Evolutionary conservation across 2,797 vertebrate species (phyloP), one percentile per base, ranked within the genome.

Genomic region (Sparus aurata): DNA sequence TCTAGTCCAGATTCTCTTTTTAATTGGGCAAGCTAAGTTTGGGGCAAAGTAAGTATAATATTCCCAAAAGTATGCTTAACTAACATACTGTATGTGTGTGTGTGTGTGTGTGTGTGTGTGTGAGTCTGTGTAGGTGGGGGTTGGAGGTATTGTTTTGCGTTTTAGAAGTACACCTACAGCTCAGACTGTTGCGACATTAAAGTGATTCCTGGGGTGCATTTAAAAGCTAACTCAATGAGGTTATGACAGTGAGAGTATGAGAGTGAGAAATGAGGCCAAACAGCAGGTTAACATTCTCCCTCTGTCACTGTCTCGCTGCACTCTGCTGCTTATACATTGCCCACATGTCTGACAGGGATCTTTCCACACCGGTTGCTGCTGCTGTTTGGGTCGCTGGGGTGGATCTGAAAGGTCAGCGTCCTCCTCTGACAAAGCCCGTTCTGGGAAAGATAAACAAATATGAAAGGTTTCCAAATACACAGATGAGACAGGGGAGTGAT

Each of bases 351-450:
- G 84, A 76, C 85, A 55, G 66, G 59, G 71, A 87, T 83, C 79
- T 77, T 75, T 83, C 78, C 70, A 80, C 78, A 58, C 70, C 57
- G 76, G 62, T 77, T 74, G 50, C 84, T 61, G 72, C 38, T 75
- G 85, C 88, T 74, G 83, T 53, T 69, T 2, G 77, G 88, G 85
- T 89, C 85, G 80, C 84, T 67, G 52, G 83, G 73, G 84, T 73
- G 80, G 68, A 87, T 91, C 82, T 59, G 81, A 92, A 91, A 91
- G 87, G 89, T 90, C 88, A 87, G 52, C 12, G 11, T 75, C 63
- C 64, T 80, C 73, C 75, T 84, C 74, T 71, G 82, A 83, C 69
- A 38, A 60, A 70, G 25, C 59, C 65, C 53, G 4, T 60, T 80
- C 46, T 18, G 46, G 73, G 50, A 58, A 49, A 85, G 82, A 88